Evolutionary conservation across 2,797 vertebrate genomes (phyloP).

Genomic region (Lagorchestes hirsutus): DNA sequence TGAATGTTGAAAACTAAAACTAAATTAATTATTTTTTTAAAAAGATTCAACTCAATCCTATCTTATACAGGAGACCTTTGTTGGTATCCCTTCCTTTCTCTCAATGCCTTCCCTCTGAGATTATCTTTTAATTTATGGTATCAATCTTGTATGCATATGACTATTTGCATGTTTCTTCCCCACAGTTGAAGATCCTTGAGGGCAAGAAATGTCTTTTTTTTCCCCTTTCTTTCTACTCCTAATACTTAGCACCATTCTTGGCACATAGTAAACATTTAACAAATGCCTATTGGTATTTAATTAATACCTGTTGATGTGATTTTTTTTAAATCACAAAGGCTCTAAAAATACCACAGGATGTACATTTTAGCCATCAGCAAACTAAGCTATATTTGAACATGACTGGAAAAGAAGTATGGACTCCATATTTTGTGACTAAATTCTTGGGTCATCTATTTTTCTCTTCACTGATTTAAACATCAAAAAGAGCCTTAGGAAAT

Average conservation of each 20-base stretch:
- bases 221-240: neutral
- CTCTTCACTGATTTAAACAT: slow-evolving; percentile 53
- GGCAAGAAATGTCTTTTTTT: neutral
- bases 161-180: neutral
- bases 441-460: slow-evolving; percentile 36
- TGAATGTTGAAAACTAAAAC: too few species aligned
- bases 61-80: neutral
- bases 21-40: too few species aligned
- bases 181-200: neutral
- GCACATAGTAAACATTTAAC: neutral
- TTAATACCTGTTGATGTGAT: neutral
- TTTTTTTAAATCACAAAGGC: slow-evolving; percentile 38
- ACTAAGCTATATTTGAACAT: slow-evolving; percentile 43
- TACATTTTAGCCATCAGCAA: slow-evolving; percentile 46
- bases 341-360: slow-evolving; percentile 38
- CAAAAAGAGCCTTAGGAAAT: slow-evolving; percentile 51
- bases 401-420: slow-evolving; percentile 44
- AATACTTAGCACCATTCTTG: neutral
- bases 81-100: neutral
- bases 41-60: neutral
- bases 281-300: neutral
- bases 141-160: neutral
- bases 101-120: neutral
- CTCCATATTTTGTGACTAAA: slow-evolving; percentile 38
- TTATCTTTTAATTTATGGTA: neutral